A percentile compares a stretch with the other conserved stretches of the same genome.
Conservation (phyloP, 2,113 vertebrate species). For the Brienomyrus longianalis region DNA sequence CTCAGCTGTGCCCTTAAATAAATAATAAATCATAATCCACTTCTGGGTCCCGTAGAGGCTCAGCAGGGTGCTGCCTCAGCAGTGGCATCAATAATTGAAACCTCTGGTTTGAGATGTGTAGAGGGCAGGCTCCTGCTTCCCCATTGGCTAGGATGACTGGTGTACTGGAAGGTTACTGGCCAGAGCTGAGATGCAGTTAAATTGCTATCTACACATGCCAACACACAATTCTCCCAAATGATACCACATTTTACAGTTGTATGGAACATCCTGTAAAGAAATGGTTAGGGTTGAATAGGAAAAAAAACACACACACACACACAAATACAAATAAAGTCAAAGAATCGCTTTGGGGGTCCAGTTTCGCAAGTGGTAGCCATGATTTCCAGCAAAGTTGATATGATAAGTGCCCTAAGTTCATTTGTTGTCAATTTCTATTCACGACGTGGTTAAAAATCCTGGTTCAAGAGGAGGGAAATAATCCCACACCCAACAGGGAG, state of each 20-base stretch:
- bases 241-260: conserved; percentile 3
- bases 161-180: neutral
- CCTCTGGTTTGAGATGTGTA: neutral
- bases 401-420: neutral
- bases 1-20: conserved; percentile 4
- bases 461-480: neutral
- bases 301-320: neutral
- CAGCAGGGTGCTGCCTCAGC: neutral
- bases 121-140: neutral
- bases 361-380: neutral
- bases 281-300: neutral
- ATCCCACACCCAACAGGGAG: neutral
- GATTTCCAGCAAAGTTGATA: neutral
- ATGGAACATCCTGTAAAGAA: conserved; percentile 9
- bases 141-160: conserved; percentile 4
- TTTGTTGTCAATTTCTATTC: neutral
- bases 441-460: neutral
- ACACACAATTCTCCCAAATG: neutral
- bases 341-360: conserved; percentile 11
- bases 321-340: neutral
- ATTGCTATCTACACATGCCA: conserved; percentile 6
- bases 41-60: neutral
- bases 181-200: conserved; percentile 15
- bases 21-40: conserved; percentile 9
- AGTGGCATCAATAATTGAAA: conserved; percentile 11